Percentiles rank a stretch among this genome's conserved stretches.
Conservation (phyloP, 2,888 invertebrate genomes). For the Lacanobia wlatinum region DNA sequence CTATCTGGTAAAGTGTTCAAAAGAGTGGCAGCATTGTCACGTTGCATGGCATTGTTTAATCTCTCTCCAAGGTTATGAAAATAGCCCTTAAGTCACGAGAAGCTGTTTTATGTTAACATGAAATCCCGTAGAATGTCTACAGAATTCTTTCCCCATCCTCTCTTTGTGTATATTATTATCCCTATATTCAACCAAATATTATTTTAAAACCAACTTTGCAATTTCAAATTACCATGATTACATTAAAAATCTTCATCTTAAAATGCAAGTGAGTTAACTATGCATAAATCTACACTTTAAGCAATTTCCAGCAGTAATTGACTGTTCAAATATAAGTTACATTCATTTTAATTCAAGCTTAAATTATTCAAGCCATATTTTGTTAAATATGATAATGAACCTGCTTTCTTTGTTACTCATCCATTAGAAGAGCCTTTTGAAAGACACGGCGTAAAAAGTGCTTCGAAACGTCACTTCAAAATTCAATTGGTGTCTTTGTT, state of each 20-base stretch:
- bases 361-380: slow-evolving; percentile 3
- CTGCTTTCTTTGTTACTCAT: slow-evolving; percentile 1
- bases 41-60: no score
- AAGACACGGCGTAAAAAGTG: background rate
- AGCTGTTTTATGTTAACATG: no score
- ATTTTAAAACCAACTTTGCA: slow-evolving; percentile 2
- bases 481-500: no score
- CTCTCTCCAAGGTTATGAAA: no score
- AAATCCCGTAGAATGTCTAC: no score
- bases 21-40: no score
- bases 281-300: slow-evolving; percentile 46
- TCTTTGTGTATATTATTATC: no score
- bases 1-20: no score
- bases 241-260: slow-evolving; percentile 16
- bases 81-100: background rate
- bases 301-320: slow-evolving; percentile 3
- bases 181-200: no score
- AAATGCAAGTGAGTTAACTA: slow-evolving; percentile 34
- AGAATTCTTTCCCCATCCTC: no score
- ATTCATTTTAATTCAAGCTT: slow-evolving; percentile 6
- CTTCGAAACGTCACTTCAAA: no score
- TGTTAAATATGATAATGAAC: slow-evolving; percentile 12
- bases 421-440: background rate
- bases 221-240: slow-evolving; percentile 13
- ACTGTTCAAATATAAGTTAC: slow-evolving; percentile 18